Percentiles rank a stretch among this genome's conserved stretches.
Evolutionary conservation across 2,797 vertebrate species (phyloP).

Genomic region (Phataginus tetradactyla): DNA sequence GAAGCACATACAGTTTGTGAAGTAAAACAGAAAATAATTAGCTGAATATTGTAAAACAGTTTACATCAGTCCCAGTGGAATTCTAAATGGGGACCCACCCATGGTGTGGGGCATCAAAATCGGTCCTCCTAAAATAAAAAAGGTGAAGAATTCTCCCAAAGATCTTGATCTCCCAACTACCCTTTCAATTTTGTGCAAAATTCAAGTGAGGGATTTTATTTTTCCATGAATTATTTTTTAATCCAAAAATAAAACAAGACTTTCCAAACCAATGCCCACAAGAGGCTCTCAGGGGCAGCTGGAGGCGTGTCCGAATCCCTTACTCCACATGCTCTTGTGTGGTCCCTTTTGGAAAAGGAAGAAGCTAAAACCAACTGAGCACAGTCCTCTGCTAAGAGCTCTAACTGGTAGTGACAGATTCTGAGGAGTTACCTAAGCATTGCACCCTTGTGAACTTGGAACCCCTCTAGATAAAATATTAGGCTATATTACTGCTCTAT

Average conservation of each 20-base stretch:
- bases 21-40: neutral
- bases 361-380: neutral
- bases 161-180: neutral
- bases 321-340: neutral
- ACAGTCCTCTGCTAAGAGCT: neutral
- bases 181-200: neutral
- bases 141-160: neutral
- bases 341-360: neutral
- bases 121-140: neutral
- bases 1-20: neutral
- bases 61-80: neutral
- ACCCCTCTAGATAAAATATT: neutral
- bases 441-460: neutral
- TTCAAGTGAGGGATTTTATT: neutral
- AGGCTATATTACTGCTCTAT: neutral
- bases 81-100: neutral
- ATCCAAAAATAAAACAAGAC: neutral
- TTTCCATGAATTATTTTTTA: neutral
- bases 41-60: neutral
- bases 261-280: neutral
- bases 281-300: neutral
- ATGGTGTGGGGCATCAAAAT: neutral
- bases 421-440: neutral
- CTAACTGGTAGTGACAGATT: neutral
- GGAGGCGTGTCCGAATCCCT: neutral